Conservation (phyloP, 2,113 vertebrate genomes). For the Cyrtonyx montezumae region DNA sequence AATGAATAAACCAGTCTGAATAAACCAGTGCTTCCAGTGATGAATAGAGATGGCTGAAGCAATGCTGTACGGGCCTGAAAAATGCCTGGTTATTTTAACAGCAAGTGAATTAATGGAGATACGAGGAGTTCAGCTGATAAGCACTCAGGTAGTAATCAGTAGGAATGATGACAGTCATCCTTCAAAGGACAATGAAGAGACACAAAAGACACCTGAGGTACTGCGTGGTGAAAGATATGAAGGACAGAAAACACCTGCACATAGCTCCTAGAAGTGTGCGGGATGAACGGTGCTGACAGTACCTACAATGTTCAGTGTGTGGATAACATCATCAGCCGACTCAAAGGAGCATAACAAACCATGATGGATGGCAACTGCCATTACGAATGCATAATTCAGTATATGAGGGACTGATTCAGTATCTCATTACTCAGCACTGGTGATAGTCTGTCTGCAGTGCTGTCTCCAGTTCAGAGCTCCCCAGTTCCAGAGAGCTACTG, state of each 20-base stretch:
- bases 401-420: not conserved
- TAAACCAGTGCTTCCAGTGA: not conserved
- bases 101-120: not conserved
- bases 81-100: not conserved
- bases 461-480: not conserved
- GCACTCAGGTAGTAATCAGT: not conserved
- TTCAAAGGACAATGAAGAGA: not conserved
- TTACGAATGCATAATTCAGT: not conserved
- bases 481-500: not conserved
- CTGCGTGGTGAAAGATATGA: not conserved
- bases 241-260: not conserved
- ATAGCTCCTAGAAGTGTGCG: not conserved
- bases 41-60: not conserved
- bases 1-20: not conserved
- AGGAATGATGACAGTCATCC: not conserved
- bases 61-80: not conserved
- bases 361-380: not conserved
- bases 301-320: rapidly evolving
- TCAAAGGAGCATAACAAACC: not conserved
- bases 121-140: not conserved
- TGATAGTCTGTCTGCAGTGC: rapidly evolving
- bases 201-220: not conserved
- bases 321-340: not conserved
- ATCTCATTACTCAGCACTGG: not conserved
- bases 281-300: not conserved